These are phyloP conservation scores for Trididemnum clinides DNA, from an alignment of 23 tunicate genomes.

Conservation along the genomic window DNA sequence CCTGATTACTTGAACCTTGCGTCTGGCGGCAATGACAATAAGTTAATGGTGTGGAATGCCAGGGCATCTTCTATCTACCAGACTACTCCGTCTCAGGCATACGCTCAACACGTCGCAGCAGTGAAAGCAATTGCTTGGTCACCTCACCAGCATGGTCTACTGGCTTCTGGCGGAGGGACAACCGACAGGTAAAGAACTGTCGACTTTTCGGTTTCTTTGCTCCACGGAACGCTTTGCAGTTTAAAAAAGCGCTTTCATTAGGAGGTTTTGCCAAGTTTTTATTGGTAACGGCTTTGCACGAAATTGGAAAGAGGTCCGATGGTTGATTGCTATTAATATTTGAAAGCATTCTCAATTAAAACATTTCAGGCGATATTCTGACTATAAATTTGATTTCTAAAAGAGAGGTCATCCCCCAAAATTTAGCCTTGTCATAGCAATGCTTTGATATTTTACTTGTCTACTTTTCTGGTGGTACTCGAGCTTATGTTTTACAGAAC, in stretches of 20 bases:
- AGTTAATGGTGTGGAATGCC: constrained; percentile 88
- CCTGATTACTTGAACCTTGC: constrained; percentile 87
- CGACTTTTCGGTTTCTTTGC: no score
- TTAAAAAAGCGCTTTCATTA: no score
- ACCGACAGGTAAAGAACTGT: constrained; percentile 95
- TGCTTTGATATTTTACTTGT: no score
- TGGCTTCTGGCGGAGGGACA: constrained; percentile 95
- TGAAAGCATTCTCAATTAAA: neutral
- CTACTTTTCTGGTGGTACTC: no score
- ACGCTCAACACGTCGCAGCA: constrained; percentile 87
- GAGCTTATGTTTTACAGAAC: constrained; percentile 33
- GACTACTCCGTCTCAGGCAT: constrained; percentile 58
- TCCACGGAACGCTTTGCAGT: no score
- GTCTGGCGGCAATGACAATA: constrained; percentile 97
- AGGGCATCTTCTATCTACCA: constrained; percentile 51
- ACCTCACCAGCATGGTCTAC: constrained; percentile 95
- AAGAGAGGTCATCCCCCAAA: no score
- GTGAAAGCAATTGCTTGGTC: constrained; percentile 99
- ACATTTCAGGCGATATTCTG: no score
- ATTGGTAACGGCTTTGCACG: no score
- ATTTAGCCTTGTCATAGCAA: no score
- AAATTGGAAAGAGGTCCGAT: no score
- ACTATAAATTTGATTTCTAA: neutral
- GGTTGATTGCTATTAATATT: no score
- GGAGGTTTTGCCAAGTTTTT: no score